Evolutionary conservation across 2,888 invertebrate species (phyloP), one percentile per base, ranked within the genome.

Genomic region (Fabriciana adippe): DNA sequence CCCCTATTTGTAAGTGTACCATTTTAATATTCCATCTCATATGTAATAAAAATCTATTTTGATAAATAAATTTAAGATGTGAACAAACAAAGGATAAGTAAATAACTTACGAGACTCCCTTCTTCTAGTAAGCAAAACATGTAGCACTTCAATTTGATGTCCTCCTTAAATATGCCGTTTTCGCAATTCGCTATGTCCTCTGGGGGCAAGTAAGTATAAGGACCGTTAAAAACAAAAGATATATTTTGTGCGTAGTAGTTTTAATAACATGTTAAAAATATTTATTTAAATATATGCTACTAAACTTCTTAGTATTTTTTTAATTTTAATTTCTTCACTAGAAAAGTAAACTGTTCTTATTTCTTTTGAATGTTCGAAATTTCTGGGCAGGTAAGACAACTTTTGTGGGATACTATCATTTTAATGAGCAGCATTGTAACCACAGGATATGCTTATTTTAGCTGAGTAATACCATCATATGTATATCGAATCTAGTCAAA

Each of bases 131-230:
- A 81, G 83, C 93, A 93, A 87, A 88, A 92, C 93, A 93, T 93
- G 85, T 93, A 93, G 88, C 93, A 92, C 87, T 92, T 92, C 86
- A 93, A 87, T 88, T 92, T 92, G 76, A 80, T 75, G 81, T 93
- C 92, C 81, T 93, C 92, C 85, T 93, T 91, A 89, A 93, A 93
- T 88, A 92, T 91, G 85, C 93, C 93, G 79, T 88, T 89, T 89
- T 92, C 92, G 83, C 93, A 93, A 88, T 93, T 92, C 83, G 81
- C 78, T 84, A 93, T 92, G 84, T 93, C 93, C 87, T 87, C 93
- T 93, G 90, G 86, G 88, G 87, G 80, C 86, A 88, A 87, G 82
- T 82, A 83, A 81, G 80, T 87, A 87, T 90, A 87, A 88, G 63
- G 56, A 65, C 68, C 67, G 64, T 65, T 55, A 65, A 64, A 54